Percentiles rank a stretch among this genome's conserved stretches.
These are phyloP conservation scores for Passerina amoena DNA, from an alignment of 2,113 vertebrate genomes.

Conservation along the genomic window DNA sequence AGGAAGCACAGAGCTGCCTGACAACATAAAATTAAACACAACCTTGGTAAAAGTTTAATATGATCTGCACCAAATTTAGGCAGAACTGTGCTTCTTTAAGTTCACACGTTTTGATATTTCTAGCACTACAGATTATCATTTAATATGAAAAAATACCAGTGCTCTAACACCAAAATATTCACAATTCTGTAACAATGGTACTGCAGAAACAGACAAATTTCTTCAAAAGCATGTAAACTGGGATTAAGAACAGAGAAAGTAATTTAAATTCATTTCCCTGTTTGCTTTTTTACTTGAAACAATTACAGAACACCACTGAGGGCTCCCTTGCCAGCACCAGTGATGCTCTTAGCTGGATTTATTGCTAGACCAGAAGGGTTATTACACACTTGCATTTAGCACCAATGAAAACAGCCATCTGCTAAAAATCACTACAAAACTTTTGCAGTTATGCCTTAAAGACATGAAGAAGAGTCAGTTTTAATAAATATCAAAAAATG, in stretches of 20 bases:
- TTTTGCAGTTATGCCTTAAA: not conserved
- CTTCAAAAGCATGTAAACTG: not conserved
- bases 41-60: not conserved
- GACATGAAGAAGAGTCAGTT: not conserved
- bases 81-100: not conserved
- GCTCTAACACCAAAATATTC: not conserved
- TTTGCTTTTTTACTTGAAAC: not conserved
- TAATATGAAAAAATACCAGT: not conserved
- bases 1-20: not conserved
- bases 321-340: not conserved
- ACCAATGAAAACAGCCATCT: not conserved
- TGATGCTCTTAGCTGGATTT: not conserved
- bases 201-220: not conserved
- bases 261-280: not conserved
- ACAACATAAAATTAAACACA: rapidly evolving
- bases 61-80: not conserved
- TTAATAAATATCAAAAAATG: not conserved
- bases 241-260: not conserved
- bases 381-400: not conserved
- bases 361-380: not conserved
- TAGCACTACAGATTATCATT: not conserved
- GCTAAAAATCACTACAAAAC: not conserved
- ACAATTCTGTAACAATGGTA: not conserved
- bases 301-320: not conserved
- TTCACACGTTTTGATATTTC: not conserved